Percentiles rank a stretch among this genome's conserved stretches.
Conservation (phyloP, 2,888 invertebrate species). For the Lycia hirtaria region DNA sequence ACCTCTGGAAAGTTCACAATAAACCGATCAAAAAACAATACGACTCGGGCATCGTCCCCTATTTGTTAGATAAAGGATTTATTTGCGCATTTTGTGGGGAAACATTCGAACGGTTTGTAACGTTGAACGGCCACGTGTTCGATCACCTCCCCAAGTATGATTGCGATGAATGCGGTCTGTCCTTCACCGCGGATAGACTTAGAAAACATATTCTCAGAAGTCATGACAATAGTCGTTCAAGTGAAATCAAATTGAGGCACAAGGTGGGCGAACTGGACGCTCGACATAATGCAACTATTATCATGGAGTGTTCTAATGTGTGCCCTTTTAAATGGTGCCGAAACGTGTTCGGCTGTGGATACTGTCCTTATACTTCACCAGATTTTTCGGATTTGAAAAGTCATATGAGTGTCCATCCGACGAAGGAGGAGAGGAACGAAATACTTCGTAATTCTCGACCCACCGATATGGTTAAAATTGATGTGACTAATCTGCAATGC, state of each 20-base stretch:
- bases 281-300: conserved; percentile 71
- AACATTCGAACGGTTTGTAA: conserved; percentile 63
- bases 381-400: conserved; percentile 60
- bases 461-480: conserved; percentile 56
- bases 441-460: conserved; percentile 14
- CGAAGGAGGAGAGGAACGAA: conserved; percentile 42
- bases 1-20: conserved; percentile 47
- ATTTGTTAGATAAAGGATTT: conserved; percentile 54
- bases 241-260: background rate
- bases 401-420: conserved; percentile 58
- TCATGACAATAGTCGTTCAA: background rate
- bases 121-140: conserved; percentile 64
- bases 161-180: conserved; percentile 11
- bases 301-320: conserved; percentile 72
- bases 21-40: conserved; percentile 42
- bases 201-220: conserved; percentile 2
- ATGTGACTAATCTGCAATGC: conserved; percentile 63
- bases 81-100: conserved; percentile 63
- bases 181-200: conserved; percentile 11
- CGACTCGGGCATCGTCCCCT: conserved; percentile 63
- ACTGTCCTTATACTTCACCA: conserved; percentile 61
- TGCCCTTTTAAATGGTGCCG: conserved; percentile 73
- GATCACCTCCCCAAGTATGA: conserved; percentile 14
- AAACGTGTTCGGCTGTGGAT: conserved; percentile 66
- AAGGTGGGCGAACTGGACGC: conserved; percentile 9